Evolutionary conservation across 1,140 invertebrate species (phyloP).

Genomic region (Latrodectus geometricus): DNA sequence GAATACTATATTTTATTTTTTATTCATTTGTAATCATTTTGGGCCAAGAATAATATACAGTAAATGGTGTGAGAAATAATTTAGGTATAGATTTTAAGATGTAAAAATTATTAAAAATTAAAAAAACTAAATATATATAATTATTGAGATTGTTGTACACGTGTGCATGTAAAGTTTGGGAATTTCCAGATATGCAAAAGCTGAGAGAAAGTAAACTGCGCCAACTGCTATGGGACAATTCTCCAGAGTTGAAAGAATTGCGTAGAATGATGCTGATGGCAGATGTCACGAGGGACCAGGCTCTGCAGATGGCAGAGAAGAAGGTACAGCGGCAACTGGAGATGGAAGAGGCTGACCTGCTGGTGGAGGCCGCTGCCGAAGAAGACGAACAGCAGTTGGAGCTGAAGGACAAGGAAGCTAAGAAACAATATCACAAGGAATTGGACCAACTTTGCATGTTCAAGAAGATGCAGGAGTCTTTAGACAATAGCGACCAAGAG

Average conservation of each 20-base stretch:
- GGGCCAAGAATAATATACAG: no score
- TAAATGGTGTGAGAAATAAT: no score
- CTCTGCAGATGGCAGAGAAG: constrained; percentile 45
- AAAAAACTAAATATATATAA: no score
- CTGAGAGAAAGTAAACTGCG: constrained; percentile 34
- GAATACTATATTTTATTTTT: no score
- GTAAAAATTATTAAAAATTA: no score
- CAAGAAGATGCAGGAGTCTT: constrained; percentile 2
- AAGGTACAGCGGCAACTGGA: constrained; percentile 5
- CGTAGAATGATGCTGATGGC: constrained; percentile 18
- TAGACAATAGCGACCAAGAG: background rate
- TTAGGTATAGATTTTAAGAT: no score
- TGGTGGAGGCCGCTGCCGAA: background rate
- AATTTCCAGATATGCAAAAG: no score
- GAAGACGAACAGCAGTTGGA: constrained; percentile 24
- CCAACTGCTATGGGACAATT: constrained; percentile 39
- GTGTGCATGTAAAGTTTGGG: no score
- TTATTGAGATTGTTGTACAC: no score
- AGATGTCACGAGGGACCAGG: constrained; percentile 41
- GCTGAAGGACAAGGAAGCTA: constrained; percentile 4
- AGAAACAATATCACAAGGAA: constrained; percentile 31
- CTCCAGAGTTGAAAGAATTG: constrained; percentile 27
- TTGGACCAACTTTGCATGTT: constrained; percentile 15
- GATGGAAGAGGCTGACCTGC: constrained; percentile 2
- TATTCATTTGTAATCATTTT: no score